phyloP scores from a whole-genome alignment of 2,797 vertebrate genomes.

The Nannoperca obscura region DNA sequence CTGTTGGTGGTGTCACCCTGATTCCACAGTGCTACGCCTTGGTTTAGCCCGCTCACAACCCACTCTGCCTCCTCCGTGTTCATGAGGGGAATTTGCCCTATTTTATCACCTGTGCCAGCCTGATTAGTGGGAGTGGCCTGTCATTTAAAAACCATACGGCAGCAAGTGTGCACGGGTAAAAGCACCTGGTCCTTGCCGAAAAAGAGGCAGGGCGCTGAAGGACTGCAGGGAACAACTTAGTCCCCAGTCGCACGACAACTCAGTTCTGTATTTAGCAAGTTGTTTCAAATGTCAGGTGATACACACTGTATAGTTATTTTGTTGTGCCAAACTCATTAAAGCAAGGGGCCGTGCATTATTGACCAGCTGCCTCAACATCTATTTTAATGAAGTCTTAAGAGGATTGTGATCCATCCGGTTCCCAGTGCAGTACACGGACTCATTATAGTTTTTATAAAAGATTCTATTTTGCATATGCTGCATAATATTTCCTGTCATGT shows the following conservation, averaged over 20 bases:
- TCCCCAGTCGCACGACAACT: not conserved
- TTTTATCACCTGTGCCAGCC: not conserved
- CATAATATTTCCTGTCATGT: not conserved
- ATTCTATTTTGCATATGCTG: not conserved
- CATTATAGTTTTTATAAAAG: not conserved
- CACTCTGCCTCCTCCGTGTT: not conserved
- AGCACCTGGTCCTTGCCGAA: not conserved
- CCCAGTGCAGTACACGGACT: not conserved
- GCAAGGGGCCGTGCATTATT: slow-evolving; percentile 1
- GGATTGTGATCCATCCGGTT: not conserved
- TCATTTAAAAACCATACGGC: not conserved
- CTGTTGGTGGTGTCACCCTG: not conserved
- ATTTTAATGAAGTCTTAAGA: not conserved
- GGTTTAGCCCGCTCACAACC: not conserved
- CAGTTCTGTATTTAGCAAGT: not conserved
- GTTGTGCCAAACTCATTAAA: not conserved
- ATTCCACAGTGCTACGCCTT: not conserved
- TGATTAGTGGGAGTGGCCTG: not conserved
- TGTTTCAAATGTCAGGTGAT: slow-evolving; percentile 11
- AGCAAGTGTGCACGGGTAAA: not conserved
- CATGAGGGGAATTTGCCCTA: not conserved
- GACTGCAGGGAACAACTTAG: not conserved
- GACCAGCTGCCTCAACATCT: not conserved
- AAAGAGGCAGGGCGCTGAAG: not conserved
- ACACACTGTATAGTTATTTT: not conserved